A percentile compares a stretch with the other conserved stretches of the same genome.
Conservation (phyloP, 2,888 invertebrate species). For the Latheticus oryzae region DNA sequence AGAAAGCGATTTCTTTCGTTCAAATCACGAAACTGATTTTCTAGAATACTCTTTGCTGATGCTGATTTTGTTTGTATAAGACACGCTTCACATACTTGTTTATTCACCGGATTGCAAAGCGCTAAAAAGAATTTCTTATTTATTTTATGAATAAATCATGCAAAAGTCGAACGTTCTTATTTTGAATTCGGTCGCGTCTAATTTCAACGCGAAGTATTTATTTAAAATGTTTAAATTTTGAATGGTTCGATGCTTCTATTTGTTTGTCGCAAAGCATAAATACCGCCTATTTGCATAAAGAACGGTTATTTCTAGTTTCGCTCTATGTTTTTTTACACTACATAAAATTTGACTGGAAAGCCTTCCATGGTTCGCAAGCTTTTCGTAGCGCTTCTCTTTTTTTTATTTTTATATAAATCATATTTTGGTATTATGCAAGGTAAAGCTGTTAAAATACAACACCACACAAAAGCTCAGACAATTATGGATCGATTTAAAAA, state of each 20-base stretch:
- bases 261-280: conserved; percentile 37
- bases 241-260: conserved; percentile 6
- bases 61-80: conserved; percentile 46
- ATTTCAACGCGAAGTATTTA: conserved; percentile 39
- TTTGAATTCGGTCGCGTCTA: conserved; percentile 35
- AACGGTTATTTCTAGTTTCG: conserved; percentile 37
- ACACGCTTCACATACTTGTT: conserved; percentile 45
- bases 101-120: conserved; percentile 43
- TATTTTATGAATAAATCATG: conserved; percentile 47
- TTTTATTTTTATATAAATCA: background rate
- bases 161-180: conserved; percentile 39
- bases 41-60: conserved; percentile 33
- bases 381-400: background rate
- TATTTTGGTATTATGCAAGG: conserved; percentile 1
- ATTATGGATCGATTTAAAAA: no score
- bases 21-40: conserved; percentile 34
- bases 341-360: conserved; percentile 30
- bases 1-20: conserved; percentile 39
- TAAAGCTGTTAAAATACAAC: no score
- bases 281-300: conserved; percentile 39
- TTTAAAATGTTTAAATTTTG: conserved; percentile 38
- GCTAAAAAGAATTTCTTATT: conserved; percentile 44
- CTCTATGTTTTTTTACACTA: conserved; percentile 38
- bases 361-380: no score
- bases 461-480: background rate